phyloP scores from a whole-genome alignment of 2,888 invertebrate genomes.

The Lasioglossum figueresi region DNA sequence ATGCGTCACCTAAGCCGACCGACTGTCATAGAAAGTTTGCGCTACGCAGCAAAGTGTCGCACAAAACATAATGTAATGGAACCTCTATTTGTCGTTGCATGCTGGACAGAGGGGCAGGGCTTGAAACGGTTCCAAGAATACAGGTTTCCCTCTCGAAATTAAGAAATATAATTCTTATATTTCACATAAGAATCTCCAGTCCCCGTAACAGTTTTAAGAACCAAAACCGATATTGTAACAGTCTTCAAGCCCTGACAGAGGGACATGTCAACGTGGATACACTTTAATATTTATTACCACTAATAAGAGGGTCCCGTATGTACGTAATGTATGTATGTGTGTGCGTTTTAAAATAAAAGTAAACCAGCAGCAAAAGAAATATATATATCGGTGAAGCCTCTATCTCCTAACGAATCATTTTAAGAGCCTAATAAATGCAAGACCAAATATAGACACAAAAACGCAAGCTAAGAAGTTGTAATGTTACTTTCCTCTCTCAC shows the following conservation, averaged over 20 bases:
- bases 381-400: background rate
- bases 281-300: background rate
- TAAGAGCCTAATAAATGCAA: conserved; percentile 39
- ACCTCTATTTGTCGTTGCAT: background rate
- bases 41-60: background rate
- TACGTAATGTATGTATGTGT: background rate
- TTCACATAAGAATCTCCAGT: too few species aligned
- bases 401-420: conserved; percentile 13
- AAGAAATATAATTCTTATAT: too few species aligned
- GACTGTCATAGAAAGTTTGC: conserved; percentile 7
- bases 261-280: background rate
- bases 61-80: background rate
- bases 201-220: background rate
- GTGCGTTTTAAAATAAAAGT: background rate
- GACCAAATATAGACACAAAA: conserved; percentile 70
- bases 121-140: background rate
- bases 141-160: too few species aligned
- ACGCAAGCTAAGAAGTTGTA: conserved; percentile 83
- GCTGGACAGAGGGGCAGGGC: background rate
- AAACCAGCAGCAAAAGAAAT: conserved; percentile 7
- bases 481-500: conserved; percentile 86
- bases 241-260: background rate
- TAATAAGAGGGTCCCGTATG: background rate
- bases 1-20: conserved; percentile 45
- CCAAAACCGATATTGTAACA: background rate